Evolutionary conservation across 2,888 invertebrate species (phyloP), one percentile per base, ranked within the genome.

Genomic region (Agapostemon virescens): DNA sequence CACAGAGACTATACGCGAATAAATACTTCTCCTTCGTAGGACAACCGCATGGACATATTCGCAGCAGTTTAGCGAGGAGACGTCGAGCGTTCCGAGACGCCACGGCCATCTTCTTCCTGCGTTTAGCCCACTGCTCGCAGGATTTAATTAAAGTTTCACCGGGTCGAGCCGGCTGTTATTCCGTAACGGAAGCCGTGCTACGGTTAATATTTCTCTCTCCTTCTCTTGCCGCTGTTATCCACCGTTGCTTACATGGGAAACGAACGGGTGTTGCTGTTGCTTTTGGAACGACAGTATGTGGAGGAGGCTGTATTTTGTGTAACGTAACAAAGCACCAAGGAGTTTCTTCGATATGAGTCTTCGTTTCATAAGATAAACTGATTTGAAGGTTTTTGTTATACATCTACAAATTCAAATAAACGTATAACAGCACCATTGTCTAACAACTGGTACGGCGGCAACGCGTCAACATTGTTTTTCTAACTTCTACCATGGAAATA

Each of bases 81-180:
- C 55, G 55, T 15, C 55, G 15, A 15, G 49, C 49, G 49, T 49
- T 49, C 49, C 49, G 49, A 49, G 49, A 55, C 55, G 26, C 13
- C 26, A 55, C 30, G 17, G 30, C 20, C 26, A 30, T 61, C 30
- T 61, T 61, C 58, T 17, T 61, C 58, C 30, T 61, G 30, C 45
- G 30, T 66, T 38, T 63, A 63, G 23, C 40, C 36, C 64, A 55
- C 63, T 30, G 69, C 72, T 42, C 72, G 38, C 61, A 68, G 55
- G 66, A 23, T 79, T 81, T 81, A 84, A 86, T 86, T 86, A 81
- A 85, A 85, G 40, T 83, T 86, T 76, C 74, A 64, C 55, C 69
- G 2, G 49, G 13, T 52, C 13, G 42, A 17, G 36, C 23, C 36
- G 66, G 17, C 64, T 30, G 40, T 36, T 58, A 38, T 63, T 66